Evolutionary conservation across 1,140 invertebrate species (phyloP).

Genomic region (Rhizoglyphus robini): DNA sequence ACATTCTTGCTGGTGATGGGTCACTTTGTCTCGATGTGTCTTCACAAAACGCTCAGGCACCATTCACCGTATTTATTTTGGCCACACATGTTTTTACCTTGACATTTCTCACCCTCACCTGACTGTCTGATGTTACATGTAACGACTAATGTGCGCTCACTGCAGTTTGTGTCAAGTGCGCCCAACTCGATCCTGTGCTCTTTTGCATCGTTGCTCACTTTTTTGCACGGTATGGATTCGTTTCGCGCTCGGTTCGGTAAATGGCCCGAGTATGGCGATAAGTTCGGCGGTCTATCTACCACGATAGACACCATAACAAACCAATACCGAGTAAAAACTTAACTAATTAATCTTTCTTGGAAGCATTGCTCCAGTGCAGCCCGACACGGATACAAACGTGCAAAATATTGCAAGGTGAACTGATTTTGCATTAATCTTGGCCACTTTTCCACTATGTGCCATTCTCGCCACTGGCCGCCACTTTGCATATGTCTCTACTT

Average conservation of each 20-base stretch:
- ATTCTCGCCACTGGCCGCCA: no score
- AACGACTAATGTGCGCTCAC: not conserved
- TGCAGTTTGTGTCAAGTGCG: not conserved
- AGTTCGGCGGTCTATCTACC: not conserved
- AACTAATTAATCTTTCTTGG: conserved; percentile 2
- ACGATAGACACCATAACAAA: not conserved
- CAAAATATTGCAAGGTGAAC: not conserved
- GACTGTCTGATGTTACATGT: not conserved
- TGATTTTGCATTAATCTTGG: conserved; percentile 6
- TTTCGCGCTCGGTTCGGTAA: not conserved
- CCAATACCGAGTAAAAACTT: not conserved
- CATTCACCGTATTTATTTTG: not conserved
- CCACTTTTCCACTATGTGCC: no score
- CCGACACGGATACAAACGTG: not conserved
- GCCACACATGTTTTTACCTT: not conserved
- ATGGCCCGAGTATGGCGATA: not conserved
- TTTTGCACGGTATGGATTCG: not conserved
- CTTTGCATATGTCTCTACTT: no score
- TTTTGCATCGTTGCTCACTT: not conserved
- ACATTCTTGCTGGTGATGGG: no score
- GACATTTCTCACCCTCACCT: not conserved
- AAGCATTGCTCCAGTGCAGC: not conserved
- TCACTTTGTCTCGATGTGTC: no score
- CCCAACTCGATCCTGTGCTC: not conserved
- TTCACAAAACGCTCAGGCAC: no score